A percentile compares a stretch with the other conserved stretches of the same genome.
phyloP scores from a whole-genome alignment of 2,888 invertebrate genomes.

The Trichacis sp. region DNA sequence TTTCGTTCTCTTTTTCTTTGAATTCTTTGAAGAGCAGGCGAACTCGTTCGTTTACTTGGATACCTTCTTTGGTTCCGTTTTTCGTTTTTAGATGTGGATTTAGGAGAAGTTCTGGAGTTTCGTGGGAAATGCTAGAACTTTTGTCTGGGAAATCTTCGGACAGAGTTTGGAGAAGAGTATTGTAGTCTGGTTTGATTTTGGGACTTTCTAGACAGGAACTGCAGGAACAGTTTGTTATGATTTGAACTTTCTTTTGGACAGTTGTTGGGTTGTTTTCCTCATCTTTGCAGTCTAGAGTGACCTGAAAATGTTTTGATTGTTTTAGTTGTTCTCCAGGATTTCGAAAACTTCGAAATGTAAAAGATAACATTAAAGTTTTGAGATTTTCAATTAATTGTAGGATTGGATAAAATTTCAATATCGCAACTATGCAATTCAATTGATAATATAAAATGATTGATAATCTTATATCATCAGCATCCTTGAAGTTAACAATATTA shows the following conservation, averaged over 20 bases:
- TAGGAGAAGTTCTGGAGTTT: conserved; percentile 65
- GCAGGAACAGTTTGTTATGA: conserved; percentile 77
- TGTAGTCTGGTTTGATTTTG: conserved; percentile 63
- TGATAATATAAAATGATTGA: too few relatives aligned
- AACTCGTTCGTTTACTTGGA: conserved; percentile 69
- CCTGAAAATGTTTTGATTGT: conserved; percentile 63
- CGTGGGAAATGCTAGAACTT: conserved; percentile 58
- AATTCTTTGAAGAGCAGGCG: conserved; percentile 66
- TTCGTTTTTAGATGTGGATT: conserved; percentile 61
- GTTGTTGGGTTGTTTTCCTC: conserved; percentile 70
- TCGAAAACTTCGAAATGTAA: too few relatives aligned
- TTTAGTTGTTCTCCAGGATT: conserved; percentile 2
- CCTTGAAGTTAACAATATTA: too few relatives aligned
- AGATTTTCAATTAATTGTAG: too few relatives aligned
- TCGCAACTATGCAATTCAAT: too few relatives aligned
- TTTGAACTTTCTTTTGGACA: conserved; percentile 75
- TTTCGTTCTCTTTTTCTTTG: conserved; percentile 52
- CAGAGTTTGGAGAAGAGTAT: conserved; percentile 59
- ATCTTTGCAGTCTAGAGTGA: conserved; percentile 73
- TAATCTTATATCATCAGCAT: too few relatives aligned
- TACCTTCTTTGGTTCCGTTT: conserved; percentile 67
- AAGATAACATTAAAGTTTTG: too few relatives aligned
- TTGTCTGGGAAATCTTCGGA: conserved; percentile 59
- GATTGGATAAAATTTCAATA: too few relatives aligned
- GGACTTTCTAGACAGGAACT: conserved; percentile 72